These are phyloP conservation scores for Tichodroma muraria DNA, from an alignment of 2,113 vertebrate genomes.

Conservation along the genomic window DNA sequence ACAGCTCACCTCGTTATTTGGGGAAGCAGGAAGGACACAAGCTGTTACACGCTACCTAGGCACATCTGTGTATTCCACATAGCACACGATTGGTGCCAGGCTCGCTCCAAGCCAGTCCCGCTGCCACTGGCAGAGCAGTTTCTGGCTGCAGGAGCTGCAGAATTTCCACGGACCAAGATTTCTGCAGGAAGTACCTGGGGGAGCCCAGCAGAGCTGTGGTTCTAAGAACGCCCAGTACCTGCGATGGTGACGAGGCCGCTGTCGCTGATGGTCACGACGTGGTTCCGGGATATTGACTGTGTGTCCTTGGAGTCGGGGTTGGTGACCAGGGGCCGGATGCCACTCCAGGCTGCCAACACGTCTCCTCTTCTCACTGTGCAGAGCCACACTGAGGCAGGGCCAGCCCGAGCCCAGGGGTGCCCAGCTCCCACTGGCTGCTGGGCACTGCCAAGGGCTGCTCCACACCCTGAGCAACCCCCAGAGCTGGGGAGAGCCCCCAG, in stretches of 20 bases:
- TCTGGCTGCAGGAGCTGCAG: rapidly evolving
- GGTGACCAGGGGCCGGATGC: constrained; percentile 93
- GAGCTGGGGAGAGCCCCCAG: background rate
- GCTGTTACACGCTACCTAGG: rapidly evolving
- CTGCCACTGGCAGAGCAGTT: background rate
- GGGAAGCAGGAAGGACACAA: rapidly evolving
- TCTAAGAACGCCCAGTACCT: constrained; percentile 59
- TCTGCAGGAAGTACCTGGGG: rapidly evolving
- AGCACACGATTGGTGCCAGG: background rate
- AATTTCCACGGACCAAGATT: no score
- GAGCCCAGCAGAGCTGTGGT: background rate
- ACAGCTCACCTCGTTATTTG: background rate
- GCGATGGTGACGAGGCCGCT: constrained; percentile 93
- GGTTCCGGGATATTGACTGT: constrained; percentile 93
- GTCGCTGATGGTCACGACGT: constrained; percentile 84
- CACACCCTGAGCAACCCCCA: background rate
- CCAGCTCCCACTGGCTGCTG: background rate
- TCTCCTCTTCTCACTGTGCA: constrained; percentile 90
- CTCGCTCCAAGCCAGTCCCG: background rate
- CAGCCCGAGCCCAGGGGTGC: background rate
- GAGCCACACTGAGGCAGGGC: background rate
- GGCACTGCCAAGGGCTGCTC: background rate
- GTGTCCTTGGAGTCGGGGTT: constrained; percentile 94
- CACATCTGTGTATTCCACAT: rapidly evolving
- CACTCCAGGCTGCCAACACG: constrained; percentile 95